These are phyloP conservation scores for Python bivittatus DNA, from an alignment of 2,113 vertebrate genomes.

Conservation along the genomic window DNA sequence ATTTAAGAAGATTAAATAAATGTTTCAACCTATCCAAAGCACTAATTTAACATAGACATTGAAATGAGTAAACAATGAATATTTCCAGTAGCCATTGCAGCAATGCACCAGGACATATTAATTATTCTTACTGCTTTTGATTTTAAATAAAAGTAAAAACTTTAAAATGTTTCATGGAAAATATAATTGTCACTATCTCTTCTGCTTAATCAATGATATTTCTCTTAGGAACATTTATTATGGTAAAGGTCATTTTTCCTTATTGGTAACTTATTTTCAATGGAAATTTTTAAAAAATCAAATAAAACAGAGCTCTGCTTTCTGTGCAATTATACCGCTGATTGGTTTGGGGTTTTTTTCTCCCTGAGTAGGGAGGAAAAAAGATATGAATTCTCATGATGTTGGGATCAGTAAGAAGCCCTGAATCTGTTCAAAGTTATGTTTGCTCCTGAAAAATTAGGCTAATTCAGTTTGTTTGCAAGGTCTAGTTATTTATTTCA, in stretches of 20 bases:
- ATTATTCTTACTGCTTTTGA: not conserved
- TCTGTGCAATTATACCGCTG: not conserved
- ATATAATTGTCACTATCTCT: not conserved
- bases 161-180: not conserved
- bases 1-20: not conserved
- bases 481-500: conserved; percentile 22
- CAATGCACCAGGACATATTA: not conserved
- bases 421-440: conserved; percentile 59
- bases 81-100: not conserved
- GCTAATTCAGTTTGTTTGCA: conserved; percentile 63
- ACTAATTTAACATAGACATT: not conserved
- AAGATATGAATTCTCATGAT: not conserved
- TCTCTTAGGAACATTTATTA: not conserved
- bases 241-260: not conserved
- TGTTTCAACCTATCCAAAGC: not conserved
- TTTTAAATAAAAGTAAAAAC: not conserved
- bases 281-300: not conserved
- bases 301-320: accelerated
- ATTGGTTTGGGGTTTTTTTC: not conserved
- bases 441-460: conserved; percentile 52
- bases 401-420: conserved; percentile 27
- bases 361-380: not conserved
- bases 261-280: accelerated
- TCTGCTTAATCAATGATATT: not conserved
- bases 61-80: not conserved